Conservation (phyloP, 2,888 invertebrate genomes). For the Anoncus sp. region DNA sequence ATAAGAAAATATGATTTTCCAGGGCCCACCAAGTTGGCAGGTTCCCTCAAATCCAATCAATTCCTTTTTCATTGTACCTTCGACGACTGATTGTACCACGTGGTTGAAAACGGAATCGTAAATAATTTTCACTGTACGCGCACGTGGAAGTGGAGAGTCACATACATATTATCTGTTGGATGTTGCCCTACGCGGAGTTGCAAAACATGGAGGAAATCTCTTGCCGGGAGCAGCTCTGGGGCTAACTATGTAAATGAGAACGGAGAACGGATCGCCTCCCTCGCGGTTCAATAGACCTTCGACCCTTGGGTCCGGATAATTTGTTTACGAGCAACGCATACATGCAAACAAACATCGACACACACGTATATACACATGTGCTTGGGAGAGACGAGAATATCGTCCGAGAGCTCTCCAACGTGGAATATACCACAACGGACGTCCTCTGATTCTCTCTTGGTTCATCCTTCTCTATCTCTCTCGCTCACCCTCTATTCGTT, state of each 20-base stretch:
- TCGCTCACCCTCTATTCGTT: conserved; percentile 31
- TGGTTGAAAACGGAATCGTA: not conserved
- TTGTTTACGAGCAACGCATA: conserved; percentile 83
- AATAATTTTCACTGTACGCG: not conserved
- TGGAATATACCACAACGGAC: conserved; percentile 46
- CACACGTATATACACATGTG: conserved; percentile 71
- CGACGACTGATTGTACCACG: not conserved
- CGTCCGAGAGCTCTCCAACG: conserved; percentile 36
- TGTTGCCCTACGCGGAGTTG: conserved; percentile 3
- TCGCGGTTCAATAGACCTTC: conserved; percentile 83
- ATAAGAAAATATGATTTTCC: no score
- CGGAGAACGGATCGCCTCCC: conserved; percentile 78
- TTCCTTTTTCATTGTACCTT: not conserved
- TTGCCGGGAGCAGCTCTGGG: conserved; percentile 77
- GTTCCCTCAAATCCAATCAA: not conserved
- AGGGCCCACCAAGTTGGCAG: no score
- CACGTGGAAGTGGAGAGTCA: not conserved
- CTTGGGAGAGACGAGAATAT: conserved; percentile 60
- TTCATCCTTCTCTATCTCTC: conserved; percentile 22
- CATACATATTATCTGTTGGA: not conserved
- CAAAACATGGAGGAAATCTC: conserved; percentile 30
- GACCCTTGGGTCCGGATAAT: conserved; percentile 83
- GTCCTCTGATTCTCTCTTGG: conserved; percentile 55
- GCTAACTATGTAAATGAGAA: conserved; percentile 82
- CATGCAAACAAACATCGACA: conserved; percentile 70